Conservation (phyloP, 2,113 vertebrate species). For the Macrotus californicus region DNA sequence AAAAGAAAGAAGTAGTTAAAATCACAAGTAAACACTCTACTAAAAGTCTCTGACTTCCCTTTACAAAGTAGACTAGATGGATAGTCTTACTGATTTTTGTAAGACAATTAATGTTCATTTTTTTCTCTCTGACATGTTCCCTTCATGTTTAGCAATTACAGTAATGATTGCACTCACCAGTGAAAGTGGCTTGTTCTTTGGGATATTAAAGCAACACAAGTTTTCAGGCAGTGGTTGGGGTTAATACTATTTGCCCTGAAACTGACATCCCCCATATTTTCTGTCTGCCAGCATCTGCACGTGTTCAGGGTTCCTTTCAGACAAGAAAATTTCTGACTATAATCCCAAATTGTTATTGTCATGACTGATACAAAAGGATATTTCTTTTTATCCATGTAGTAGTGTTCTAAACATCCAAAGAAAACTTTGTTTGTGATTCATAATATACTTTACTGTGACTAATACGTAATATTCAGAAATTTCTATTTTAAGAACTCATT, state of each 20-base stretch:
- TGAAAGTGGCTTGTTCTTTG: conserved; percentile 1
- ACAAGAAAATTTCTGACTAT: conserved; percentile 36
- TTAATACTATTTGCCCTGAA: neutral
- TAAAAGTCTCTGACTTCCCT: conserved; percentile 27
- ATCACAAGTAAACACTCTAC: neutral
- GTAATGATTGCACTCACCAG: neutral
- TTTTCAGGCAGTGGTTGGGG: neutral
- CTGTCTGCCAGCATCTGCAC: conserved; percentile 7
- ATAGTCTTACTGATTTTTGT: conserved; percentile 1
- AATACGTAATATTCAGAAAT: neutral
- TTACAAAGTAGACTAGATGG: neutral
- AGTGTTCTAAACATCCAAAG: neutral
- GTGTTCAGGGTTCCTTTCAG: conserved; percentile 45
- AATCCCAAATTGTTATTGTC: neutral
- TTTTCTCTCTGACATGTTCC: conserved; percentile 24
- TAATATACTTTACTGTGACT: neutral
- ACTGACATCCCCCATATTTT: neutral
- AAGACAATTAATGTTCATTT: conserved; percentile 43
- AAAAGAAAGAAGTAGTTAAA: conserved; percentile 4
- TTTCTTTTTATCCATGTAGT: conserved; percentile 13
- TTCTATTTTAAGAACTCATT: neutral
- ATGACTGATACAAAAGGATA: neutral
- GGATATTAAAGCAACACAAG: conserved; percentile 42
- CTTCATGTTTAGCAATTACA: neutral
- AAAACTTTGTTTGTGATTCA: neutral